Evolutionary conservation across 2,888 invertebrate genomes (phyloP).

Genomic region (Epirrhoe tristata): DNA sequence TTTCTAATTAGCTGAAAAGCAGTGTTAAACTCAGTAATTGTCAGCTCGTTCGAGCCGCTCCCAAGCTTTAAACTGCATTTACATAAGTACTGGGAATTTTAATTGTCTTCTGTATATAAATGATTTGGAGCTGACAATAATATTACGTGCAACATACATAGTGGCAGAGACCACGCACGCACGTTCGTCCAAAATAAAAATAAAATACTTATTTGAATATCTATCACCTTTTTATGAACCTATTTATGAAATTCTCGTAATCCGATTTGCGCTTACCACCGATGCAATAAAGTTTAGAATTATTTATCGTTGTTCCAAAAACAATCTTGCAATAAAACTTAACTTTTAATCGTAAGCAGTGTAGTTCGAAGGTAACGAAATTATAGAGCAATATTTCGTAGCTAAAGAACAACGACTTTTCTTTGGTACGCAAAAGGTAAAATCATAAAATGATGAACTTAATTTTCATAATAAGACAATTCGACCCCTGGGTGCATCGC

Average conservation of each 20-base stretch:
- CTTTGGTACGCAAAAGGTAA: slow-evolving; percentile 45
- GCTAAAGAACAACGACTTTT: slow-evolving; percentile 30
- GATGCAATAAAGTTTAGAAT: neutral
- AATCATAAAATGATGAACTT: slow-evolving; percentile 55
- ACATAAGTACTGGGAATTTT: slow-evolving; percentile 11
- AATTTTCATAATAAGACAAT: slow-evolving; percentile 68
- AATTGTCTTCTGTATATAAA: slow-evolving; percentile 7
- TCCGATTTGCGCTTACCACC: neutral
- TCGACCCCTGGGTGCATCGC: slow-evolving; percentile 65
- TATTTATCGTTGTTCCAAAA: neutral
- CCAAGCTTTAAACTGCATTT: slow-evolving; percentile 11
- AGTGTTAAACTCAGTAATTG: slow-evolving; percentile 20
- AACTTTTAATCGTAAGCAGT: slow-evolving; percentile 15
- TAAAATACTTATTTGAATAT: too few relatives aligned
- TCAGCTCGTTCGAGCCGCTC: slow-evolving; percentile 19
- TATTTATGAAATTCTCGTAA: too few relatives aligned
- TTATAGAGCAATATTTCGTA: slow-evolving; percentile 25
- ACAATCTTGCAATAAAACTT: slow-evolving; percentile 22
- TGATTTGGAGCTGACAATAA: neutral
- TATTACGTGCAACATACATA: too few relatives aligned
- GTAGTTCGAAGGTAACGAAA: slow-evolving; percentile 24
- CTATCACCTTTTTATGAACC: too few relatives aligned
- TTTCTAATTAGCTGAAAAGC: slow-evolving; percentile 30
- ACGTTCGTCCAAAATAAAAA: too few relatives aligned
- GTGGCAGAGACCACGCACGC: too few relatives aligned